These are phyloP conservation scores for Trimorus sp. DNA, from an alignment of 2,888 invertebrate genomes.

Conservation along the genomic window DNA sequence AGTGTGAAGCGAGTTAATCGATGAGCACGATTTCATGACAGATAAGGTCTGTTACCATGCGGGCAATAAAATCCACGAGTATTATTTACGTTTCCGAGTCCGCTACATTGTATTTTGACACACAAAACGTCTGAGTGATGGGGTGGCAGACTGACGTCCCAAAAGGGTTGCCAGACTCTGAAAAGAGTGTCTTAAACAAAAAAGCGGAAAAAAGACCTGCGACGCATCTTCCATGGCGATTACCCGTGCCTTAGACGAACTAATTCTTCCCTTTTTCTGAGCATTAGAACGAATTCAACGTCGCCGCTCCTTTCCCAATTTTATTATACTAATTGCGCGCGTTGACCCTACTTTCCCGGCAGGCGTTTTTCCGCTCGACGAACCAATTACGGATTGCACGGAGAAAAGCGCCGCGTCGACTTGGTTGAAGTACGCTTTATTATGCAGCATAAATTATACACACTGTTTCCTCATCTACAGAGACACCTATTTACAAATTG, in stretches of 20 bases:
- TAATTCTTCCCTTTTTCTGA: no score
- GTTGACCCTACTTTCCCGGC: not conserved
- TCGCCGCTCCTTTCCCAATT: not conserved
- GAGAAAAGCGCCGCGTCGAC: no score
- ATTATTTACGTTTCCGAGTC: slow-evolving; percentile 6
- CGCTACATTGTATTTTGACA: slow-evolving; percentile 4
- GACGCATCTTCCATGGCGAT: no score
- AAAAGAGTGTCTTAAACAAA: no score
- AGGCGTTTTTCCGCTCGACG: no score
- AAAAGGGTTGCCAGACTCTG: not conserved
- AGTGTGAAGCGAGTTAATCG: not conserved
- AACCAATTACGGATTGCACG: no score
- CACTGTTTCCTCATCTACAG: not conserved
- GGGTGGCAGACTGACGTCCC: no score
- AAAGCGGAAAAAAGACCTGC: no score
- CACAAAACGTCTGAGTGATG: no score
- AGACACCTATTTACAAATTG: slow-evolving; percentile 8
- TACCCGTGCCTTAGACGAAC: no score
- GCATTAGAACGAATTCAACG: no score
- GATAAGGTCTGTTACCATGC: slow-evolving; percentile 7
- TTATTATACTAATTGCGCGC: not conserved
- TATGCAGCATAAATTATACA: slow-evolving; percentile 4
- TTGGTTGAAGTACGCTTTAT: not conserved
- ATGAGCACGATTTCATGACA: not conserved
- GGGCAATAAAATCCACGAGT: slow-evolving; percentile 7